phyloP scores from a whole-genome alignment of 2,797 vertebrate genomes.

The Enteromius treurensis region DNA sequence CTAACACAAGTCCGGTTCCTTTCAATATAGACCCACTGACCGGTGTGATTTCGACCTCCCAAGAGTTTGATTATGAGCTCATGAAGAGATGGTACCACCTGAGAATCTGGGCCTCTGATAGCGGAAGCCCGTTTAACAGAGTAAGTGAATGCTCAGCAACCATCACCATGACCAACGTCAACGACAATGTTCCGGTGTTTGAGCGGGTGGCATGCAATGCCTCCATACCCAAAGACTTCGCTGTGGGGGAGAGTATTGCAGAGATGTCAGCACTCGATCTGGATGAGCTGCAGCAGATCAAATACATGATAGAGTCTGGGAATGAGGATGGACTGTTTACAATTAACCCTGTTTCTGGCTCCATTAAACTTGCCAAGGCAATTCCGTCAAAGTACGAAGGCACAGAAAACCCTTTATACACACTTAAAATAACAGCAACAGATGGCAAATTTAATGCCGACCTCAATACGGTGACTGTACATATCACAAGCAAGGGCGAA shows the following conservation, averaged over 20 bases:
- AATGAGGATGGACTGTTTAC: slow-evolving; percentile 87
- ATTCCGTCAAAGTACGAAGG: slow-evolving; percentile 72
- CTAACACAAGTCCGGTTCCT: slow-evolving; percentile 78
- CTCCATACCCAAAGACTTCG: slow-evolving; percentile 81
- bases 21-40: slow-evolving; percentile 89
- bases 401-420: slow-evolving; percentile 72
- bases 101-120: slow-evolving; percentile 91
- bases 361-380: slow-evolving; percentile 78
- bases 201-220: slow-evolving; percentile 89
- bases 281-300: slow-evolving; percentile 91
- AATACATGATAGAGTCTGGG: slow-evolving; percentile 86
- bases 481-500: slow-evolving; percentile 76
- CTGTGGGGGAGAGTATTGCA: slow-evolving; percentile 76
- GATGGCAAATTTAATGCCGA: slow-evolving; percentile 88
- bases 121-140: slow-evolving; percentile 88
- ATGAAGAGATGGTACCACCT: slow-evolving; percentile 91
- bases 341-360: slow-evolving; percentile 85
- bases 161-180: slow-evolving; percentile 90
- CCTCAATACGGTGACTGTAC: slow-evolving; percentile 84
- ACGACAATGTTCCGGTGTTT: slow-evolving; percentile 92
- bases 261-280: slow-evolving; percentile 89
- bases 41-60: slow-evolving; percentile 86
- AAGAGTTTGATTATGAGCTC: slow-evolving; percentile 91
- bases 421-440: slow-evolving; percentile 84
- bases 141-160: slow-evolving; percentile 87